Conservation (phyloP, 2,797 vertebrate species). For the Lepus oiostolus region DNA sequence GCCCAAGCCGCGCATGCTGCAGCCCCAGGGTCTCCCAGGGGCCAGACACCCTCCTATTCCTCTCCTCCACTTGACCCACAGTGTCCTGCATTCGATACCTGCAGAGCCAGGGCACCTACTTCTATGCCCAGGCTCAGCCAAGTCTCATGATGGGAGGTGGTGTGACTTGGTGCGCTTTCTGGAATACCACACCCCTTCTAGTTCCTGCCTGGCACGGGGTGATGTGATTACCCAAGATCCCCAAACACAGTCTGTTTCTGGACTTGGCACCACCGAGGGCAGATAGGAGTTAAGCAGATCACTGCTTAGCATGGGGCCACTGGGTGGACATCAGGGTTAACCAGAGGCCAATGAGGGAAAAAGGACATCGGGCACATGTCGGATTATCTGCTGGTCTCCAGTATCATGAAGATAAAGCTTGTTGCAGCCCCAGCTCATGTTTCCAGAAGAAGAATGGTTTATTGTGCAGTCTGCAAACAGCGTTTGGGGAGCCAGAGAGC, state of each 20-base stretch:
- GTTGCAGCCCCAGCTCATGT: neutral
- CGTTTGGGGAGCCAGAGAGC: constrained; percentile 46
- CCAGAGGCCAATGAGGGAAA: neutral
- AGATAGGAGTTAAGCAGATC: neutral
- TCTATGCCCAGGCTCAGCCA: neutral
- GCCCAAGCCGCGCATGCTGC: fast-evolving
- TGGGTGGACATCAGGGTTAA: neutral
- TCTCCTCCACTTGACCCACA: fast-evolving
- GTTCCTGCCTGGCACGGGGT: neutral
- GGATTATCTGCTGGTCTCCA: neutral
- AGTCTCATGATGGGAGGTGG: neutral
- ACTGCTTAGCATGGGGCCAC: neutral
- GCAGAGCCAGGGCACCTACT: neutral
- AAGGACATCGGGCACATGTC: fast-evolving
- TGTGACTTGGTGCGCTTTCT: neutral
- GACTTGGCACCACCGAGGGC: neutral
- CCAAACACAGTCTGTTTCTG: constrained; percentile 12
- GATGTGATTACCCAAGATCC: neutral
- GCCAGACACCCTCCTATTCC: neutral
- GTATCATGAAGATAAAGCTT: fast-evolving
- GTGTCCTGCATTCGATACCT: neutral
- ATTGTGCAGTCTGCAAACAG: constrained; percentile 57
- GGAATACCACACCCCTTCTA: neutral
- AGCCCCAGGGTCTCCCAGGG: too few species aligned
- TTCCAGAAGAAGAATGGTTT: neutral